Conservation (phyloP, 1,140 invertebrate genomes). For the Euschistus heros region DNA sequence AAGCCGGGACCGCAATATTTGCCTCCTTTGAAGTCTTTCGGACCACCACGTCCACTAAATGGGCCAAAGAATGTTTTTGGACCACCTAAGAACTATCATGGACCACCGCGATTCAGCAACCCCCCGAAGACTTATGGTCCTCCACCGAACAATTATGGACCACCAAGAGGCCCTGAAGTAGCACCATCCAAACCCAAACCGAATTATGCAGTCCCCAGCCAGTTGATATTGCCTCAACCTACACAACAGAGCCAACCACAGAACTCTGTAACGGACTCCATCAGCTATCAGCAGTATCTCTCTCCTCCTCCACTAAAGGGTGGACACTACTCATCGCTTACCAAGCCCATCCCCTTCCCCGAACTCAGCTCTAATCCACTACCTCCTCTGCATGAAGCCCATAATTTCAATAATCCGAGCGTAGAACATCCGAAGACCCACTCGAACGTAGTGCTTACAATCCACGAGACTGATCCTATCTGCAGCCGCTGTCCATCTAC, state of each 20-base stretch:
- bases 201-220: not conserved
- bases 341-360: constrained; percentile 10
- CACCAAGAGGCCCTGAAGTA: constrained; percentile 2
- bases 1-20: not conserved
- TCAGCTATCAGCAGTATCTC: constrained; percentile 19
- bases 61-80: not conserved
- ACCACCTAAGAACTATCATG: not conserved
- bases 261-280: constrained; percentile 5
- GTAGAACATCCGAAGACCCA: constrained; percentile 7
- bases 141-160: not conserved
- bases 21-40: constrained; percentile 7
- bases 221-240: not conserved
- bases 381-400: constrained; percentile 8
- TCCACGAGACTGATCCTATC: not conserved
- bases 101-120: not conserved
- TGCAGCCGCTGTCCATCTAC: constrained; percentile 23
- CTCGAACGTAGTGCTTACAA: constrained; percentile 12
- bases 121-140: constrained; percentile 10
- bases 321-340: constrained; percentile 10
- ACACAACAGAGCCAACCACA: not conserved
- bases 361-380: constrained; percentile 17
- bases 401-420: not conserved
- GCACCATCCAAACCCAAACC: constrained; percentile 3
- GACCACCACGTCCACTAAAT: not conserved
- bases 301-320: constrained; percentile 18